Evolutionary conservation across 2,797 vertebrate species (phyloP), one percentile per base, ranked within the genome.

Genomic region (Galaxias olidus): DNA sequence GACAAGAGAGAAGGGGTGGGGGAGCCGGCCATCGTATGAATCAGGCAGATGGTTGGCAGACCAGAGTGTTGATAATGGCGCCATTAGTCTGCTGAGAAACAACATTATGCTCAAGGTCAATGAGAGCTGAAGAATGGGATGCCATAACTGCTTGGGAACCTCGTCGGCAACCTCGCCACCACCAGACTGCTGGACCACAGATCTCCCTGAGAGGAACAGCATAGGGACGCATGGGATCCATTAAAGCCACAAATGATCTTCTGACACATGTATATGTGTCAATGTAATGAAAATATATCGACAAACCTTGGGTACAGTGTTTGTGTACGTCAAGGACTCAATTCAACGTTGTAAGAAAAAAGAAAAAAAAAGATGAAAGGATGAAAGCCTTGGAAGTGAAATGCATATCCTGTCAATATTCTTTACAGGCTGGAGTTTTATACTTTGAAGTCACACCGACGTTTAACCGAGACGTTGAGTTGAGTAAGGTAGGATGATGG

Each of bases 71-170:
- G 78, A 82, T 90, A 89, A 90, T 85, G 79, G 83, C 78, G 73
- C 75, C 86, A 88, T 89, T 86, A 87, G 84, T 88, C 86, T 88
- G 80, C 79, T 76, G 85, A 86, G 85, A 84, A 81, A 86, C 78
- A 82, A 84, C 85, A 83, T 89, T 88, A 85, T 77, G 84, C 78
- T 84, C 84, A 91, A 91, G 88, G 88, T 91, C 88, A 88, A 88
- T 81, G 80, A 69, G 68, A 79, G 74, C 77, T 76, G 78, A 83
- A 82, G 85, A 86, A 85, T 75, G 73, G 78, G 76, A 72, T 68
- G 73, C 71, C 79, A 45, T 83, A 83, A 89, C 80, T 81, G 77
- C 74, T 78, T 49, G 42, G 19, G 75, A 74, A 69, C 59, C 6
- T 53, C 69, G 76, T 80, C 72, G 2, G 30, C 1, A 42, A 9